Conservation (phyloP, 2,113 vertebrate genomes). For the Vidua chalybeata region DNA sequence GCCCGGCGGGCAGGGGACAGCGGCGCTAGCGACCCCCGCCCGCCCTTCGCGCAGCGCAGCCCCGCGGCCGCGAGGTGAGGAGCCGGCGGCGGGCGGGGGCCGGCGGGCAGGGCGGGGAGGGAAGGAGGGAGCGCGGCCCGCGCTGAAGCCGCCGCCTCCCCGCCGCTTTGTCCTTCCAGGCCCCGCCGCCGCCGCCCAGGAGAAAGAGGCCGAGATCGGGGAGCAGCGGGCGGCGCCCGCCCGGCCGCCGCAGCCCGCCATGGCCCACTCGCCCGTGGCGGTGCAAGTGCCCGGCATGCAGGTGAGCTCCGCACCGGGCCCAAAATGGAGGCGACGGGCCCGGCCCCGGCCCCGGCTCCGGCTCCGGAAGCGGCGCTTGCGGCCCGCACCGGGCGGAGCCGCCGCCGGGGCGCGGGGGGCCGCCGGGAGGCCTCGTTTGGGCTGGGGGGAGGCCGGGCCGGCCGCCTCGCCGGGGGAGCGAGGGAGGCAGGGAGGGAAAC, state of each 20-base stretch:
- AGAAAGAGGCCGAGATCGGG: conserved; percentile 42
- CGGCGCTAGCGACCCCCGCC: neutral
- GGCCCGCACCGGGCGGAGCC: neutral
- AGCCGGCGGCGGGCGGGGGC: neutral
- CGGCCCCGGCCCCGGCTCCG: neutral
- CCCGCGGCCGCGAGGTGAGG: neutral
- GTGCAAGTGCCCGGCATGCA: conserved; percentile 89
- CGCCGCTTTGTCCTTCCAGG: conserved; percentile 60
- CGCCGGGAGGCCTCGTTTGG: neutral
- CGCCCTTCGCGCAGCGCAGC: neutral
- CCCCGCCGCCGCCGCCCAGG: conserved; percentile 54
- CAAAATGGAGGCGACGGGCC: conserved; percentile 28
- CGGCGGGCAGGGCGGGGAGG: neutral
- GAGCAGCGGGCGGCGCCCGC: conserved; percentile 21
- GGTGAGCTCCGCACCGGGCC: conserved; percentile 73
- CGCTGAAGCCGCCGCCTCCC: neutral
- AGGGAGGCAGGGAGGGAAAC: neutral
- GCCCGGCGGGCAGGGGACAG: conserved; percentile 14
- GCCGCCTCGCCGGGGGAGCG: neutral
- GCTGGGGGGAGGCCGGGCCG: neutral
- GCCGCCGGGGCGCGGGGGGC: neutral
- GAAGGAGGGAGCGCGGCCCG: neutral
- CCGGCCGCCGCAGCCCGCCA: conserved; percentile 56
- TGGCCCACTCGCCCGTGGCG: conserved; percentile 84
- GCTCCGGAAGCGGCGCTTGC: conserved; percentile 18